phyloP scores from a whole-genome alignment of 2,113 vertebrate genomes.

The Benitochromis conjunctus region DNA sequence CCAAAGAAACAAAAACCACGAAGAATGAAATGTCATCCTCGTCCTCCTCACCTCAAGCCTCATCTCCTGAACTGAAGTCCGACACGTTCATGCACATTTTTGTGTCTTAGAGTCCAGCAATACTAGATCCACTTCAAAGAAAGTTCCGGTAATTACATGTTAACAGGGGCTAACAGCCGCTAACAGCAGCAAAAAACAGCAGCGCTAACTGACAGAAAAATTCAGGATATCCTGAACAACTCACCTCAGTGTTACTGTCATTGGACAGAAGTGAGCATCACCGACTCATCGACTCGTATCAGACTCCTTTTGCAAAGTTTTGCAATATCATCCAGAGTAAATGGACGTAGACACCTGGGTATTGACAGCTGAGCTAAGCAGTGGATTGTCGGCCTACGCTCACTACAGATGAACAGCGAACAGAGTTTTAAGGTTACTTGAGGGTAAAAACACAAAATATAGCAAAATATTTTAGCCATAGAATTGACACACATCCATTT shows the following conservation, averaged over 20 bases:
- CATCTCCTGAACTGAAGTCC: neutral
- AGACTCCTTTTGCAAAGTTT: neutral
- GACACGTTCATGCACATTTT: neutral
- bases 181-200: too few relatives aligned
- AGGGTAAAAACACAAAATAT: neutral
- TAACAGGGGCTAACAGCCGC: neutral
- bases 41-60: neutral
- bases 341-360: neutral
- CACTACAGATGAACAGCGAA: neutral
- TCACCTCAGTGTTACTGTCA: neutral
- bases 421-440: neutral
- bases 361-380: rapidly evolving
- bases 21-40: neutral
- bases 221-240: neutral
- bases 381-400: rapidly evolving
- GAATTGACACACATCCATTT: neutral
- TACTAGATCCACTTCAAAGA: neutral
- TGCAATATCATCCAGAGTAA: neutral
- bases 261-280: neutral
- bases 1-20: neutral
- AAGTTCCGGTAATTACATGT: neutral
- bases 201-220: neutral
- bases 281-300: neutral
- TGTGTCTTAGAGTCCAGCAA: neutral
- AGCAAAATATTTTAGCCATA: neutral